phyloP scores from a whole-genome alignment of 2,888 invertebrate species.

The Automeris io region DNA sequence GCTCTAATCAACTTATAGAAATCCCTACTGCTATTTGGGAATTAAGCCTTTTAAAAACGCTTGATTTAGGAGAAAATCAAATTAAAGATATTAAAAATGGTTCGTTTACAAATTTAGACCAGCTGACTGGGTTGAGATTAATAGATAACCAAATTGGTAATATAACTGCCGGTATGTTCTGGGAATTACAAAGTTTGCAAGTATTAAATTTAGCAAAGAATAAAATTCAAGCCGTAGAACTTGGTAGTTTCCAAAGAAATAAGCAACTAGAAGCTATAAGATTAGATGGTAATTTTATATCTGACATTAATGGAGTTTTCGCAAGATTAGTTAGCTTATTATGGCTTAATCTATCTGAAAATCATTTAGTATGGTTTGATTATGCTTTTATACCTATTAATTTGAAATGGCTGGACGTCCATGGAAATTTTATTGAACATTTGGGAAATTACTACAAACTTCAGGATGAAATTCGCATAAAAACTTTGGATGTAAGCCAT shows the following conservation, averaged over 20 bases:
- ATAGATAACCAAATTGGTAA: conserved; percentile 94
- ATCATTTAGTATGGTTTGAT: conserved; percentile 94
- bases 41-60: conserved; percentile 87
- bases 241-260: conserved; percentile 89
- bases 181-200: conserved; percentile 88
- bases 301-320: conserved; percentile 93
- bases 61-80: conserved; percentile 95
- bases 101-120: conserved; percentile 89
- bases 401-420: conserved; percentile 92
- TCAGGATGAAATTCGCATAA: conserved; percentile 86
- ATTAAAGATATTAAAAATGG: conserved; percentile 89
- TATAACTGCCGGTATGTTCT: conserved; percentile 89
- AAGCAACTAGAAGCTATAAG: conserved; percentile 90
- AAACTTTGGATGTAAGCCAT: conserved; percentile 92
- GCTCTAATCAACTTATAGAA: conserved; percentile 87
- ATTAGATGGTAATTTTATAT: conserved; percentile 90
- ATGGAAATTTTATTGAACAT: conserved; percentile 91
- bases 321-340: conserved; percentile 87
- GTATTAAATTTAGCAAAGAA: conserved; percentile 93
- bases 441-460: conserved; percentile 92
- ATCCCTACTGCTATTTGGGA: conserved; percentile 90
- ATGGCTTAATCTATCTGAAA: conserved; percentile 93
- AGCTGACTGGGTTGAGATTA: conserved; percentile 89
- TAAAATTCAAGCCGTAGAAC: conserved; percentile 88
- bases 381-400: conserved; percentile 93